Percentiles rank a stretch among this genome's conserved stretches.
phyloP scores from a whole-genome alignment of 2,113 vertebrate species.

The Rhipidura dahli region DNA sequence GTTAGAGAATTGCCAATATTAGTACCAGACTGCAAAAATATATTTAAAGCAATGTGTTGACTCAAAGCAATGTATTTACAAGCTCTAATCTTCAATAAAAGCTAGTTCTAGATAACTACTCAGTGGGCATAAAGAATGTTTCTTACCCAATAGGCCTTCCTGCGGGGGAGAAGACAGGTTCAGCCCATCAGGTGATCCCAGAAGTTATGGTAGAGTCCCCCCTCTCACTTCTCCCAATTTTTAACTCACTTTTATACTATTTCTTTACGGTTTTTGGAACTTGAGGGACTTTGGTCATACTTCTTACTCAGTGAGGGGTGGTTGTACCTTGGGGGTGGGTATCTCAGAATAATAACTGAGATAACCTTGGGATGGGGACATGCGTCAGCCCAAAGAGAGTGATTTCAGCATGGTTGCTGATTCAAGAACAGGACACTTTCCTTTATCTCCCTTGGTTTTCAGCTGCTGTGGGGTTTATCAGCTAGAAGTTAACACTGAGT shows the following conservation, averaged over 20 bases:
- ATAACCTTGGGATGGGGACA: not conserved
- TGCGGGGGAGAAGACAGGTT: not conserved
- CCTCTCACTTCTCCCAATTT: not conserved
- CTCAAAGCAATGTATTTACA: not conserved
- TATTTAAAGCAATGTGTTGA: not conserved
- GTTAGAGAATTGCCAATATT: not conserved
- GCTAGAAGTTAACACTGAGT: not conserved
- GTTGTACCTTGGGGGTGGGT: not conserved
- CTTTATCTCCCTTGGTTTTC: not conserved
- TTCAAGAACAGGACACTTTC: not conserved
- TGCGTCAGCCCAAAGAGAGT: not conserved
- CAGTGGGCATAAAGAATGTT: not conserved
- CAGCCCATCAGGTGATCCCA: not conserved
- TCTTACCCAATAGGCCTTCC: not conserved
- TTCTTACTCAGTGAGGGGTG: not conserved
- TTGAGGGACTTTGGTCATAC: not conserved
- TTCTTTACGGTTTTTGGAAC: not conserved
- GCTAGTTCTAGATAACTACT: not conserved
- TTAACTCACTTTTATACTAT: not conserved
- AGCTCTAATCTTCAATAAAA: not conserved
- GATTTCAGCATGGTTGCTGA: not conserved
- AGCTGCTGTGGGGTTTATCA: not conserved
- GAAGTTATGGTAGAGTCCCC: rapidly evolving
- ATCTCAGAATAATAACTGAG: not conserved
- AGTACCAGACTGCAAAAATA: not conserved